Evolutionary conservation across 2,888 invertebrate genomes (phyloP).

Genomic region (Polydrusus cervinus): DNA sequence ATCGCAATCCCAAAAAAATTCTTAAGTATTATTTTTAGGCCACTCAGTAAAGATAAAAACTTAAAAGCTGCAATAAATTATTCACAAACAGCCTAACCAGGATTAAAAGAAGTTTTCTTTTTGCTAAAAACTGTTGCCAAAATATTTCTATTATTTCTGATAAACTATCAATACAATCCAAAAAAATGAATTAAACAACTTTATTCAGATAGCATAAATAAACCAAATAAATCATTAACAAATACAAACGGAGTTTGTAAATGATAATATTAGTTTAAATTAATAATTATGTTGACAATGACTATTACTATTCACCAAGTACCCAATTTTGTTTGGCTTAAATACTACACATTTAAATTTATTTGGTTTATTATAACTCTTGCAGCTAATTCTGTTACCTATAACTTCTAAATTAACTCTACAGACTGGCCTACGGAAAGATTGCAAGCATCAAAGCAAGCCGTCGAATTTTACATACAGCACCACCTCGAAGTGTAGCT

Average conservation of each 20-base stretch:
- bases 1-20: slow-evolving; percentile 53
- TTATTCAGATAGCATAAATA: neutral
- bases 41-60: slow-evolving; percentile 32
- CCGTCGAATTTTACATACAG: slow-evolving; percentile 50
- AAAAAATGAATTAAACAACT: neutral
- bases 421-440: slow-evolving; percentile 33
- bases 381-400: slow-evolving; percentile 35
- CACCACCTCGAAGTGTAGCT: slow-evolving; percentile 49
- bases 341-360: neutral
- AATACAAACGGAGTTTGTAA: too few relatives aligned
- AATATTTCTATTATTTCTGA: neutral
- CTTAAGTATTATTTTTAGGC: slow-evolving; percentile 48
- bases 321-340: neutral
- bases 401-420: neutral
- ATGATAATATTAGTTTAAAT: too few relatives aligned
- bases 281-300: too few relatives aligned
- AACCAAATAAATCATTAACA: neutral
- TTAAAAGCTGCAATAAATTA: slow-evolving; percentile 45
- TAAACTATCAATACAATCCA: neutral
- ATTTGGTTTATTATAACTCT: neutral
- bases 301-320: too few relatives aligned
- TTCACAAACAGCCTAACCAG: neutral
- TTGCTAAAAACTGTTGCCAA: neutral
- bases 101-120: neutral
- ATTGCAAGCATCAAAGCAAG: slow-evolving; percentile 52